Conservation (phyloP, 2,888 invertebrate species). For the Sturmia bella region DNA sequence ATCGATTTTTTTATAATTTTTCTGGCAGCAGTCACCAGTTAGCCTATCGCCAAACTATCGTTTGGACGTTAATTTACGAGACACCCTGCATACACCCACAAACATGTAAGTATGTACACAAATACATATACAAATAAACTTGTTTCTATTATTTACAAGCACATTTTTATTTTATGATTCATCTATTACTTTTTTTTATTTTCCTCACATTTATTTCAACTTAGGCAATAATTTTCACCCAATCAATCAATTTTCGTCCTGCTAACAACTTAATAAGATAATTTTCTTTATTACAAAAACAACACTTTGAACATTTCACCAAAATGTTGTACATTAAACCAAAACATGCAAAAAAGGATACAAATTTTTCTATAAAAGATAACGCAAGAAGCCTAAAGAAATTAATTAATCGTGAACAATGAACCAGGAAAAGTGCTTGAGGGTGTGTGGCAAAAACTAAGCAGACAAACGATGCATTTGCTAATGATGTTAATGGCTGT, state of each 20-base stretch:
- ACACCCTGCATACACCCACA: too few relatives aligned
- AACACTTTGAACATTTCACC: too few relatives aligned
- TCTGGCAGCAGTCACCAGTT: too few relatives aligned
- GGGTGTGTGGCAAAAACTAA: background rate
- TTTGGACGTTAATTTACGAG: too few relatives aligned
- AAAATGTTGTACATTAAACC: too few relatives aligned
- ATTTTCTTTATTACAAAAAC: constrained; percentile 24
- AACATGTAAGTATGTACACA: too few relatives aligned
- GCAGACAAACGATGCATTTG: constrained; percentile 1
- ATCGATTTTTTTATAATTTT: too few relatives aligned
- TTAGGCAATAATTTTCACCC: background rate
- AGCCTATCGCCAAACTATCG: too few relatives aligned
- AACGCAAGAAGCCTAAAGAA: constrained; percentile 27
- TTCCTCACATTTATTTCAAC: background rate
- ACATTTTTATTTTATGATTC: too few relatives aligned
- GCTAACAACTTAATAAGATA: constrained; percentile 48
- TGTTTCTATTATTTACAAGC: too few relatives aligned
- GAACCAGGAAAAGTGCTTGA: background rate
- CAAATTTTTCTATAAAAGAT: background rate
- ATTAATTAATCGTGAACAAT: background rate
- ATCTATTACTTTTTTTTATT: too few relatives aligned
- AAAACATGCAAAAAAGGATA: background rate
- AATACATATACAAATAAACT: too few relatives aligned
- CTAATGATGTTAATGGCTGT: background rate
- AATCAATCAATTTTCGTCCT: constrained; percentile 15